phyloP scores from a whole-genome alignment of 2,113 vertebrate species.

The Hippocampus abdominalis region DNA sequence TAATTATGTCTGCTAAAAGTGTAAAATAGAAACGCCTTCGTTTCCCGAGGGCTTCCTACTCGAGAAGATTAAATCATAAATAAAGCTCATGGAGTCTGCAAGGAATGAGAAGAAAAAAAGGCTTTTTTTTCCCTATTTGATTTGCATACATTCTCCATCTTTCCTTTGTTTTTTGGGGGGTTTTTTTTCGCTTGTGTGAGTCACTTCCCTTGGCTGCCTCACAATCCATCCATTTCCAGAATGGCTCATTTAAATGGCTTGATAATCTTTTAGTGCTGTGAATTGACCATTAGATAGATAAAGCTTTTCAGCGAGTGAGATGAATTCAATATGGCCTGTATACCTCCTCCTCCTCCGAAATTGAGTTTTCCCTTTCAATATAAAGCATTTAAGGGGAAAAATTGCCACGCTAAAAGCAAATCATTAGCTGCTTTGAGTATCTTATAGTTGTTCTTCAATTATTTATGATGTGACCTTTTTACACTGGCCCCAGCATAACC shows the following conservation, averaged over 20 bases:
- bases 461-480: constrained; percentile 4
- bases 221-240: constrained; percentile 50
- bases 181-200: constrained; percentile 30
- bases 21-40: constrained; percentile 34
- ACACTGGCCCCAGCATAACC: not conserved
- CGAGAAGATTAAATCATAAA: constrained; percentile 51
- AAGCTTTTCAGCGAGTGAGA: constrained; percentile 36
- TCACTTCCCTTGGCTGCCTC: constrained; percentile 48
- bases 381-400: constrained; percentile 13
- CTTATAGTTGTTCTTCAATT: not conserved
- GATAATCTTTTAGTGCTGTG: constrained; percentile 59
- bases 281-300: constrained; percentile 58
- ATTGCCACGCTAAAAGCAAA: not conserved
- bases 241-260: constrained; percentile 68
- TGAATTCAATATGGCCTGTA: constrained; percentile 7
- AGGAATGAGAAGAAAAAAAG: constrained; percentile 40
- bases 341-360: not conserved
- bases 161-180: constrained; percentile 41
- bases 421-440: not conserved
- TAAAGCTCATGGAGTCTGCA: constrained; percentile 34
- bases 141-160: constrained; percentile 58
- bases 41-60: constrained; percentile 11
- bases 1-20: constrained; percentile 55
- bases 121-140: constrained; percentile 40
- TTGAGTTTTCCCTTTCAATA: constrained; percentile 2